A percentile compares a stretch with the other conserved stretches of the same genome.
Evolutionary conservation across 2,797 vertebrate genomes (phyloP).

Genomic region (Trachops cirrhosus): DNA sequence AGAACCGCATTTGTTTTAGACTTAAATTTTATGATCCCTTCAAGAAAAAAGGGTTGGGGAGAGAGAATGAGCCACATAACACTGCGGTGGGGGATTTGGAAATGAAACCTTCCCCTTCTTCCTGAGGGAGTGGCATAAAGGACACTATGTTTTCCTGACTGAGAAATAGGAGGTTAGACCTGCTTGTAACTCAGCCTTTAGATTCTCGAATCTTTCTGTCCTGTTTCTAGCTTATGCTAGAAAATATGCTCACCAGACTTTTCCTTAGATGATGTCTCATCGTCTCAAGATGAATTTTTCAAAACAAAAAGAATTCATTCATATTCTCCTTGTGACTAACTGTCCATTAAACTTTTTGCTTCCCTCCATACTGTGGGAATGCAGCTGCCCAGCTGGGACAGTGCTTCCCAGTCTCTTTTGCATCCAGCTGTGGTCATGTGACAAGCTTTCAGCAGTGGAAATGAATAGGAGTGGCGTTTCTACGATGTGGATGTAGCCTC

Average conservation of each 20-base stretch:
- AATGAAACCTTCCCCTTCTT: not conserved
- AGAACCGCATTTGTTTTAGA: conserved; percentile 55
- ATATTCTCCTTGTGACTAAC: not conserved
- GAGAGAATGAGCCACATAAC: conserved; percentile 24
- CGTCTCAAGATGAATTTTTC: not conserved
- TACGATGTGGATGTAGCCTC: not conserved
- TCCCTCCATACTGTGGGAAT: not conserved
- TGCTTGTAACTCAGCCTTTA: not conserved
- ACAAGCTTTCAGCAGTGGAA: not conserved
- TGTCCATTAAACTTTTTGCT: not conserved
- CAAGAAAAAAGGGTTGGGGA: not conserved
- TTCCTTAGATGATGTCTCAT: not conserved
- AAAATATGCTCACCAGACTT: not conserved
- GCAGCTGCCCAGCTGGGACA: not conserved
- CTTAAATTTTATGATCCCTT: conserved; percentile 69
- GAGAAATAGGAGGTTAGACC: not conserved
- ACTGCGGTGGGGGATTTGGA: not conserved
- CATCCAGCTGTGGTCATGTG: not conserved
- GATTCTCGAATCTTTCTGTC: not conserved
- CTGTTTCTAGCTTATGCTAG: not conserved
- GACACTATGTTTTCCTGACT: not conserved
- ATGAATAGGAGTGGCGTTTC: not conserved
- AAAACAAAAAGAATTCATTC: not conserved
- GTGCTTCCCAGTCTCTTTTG: not conserved
- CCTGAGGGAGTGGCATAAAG: not conserved